phyloP scores from a whole-genome alignment of 2,797 vertebrate species.

The Varecia variegata region DNA sequence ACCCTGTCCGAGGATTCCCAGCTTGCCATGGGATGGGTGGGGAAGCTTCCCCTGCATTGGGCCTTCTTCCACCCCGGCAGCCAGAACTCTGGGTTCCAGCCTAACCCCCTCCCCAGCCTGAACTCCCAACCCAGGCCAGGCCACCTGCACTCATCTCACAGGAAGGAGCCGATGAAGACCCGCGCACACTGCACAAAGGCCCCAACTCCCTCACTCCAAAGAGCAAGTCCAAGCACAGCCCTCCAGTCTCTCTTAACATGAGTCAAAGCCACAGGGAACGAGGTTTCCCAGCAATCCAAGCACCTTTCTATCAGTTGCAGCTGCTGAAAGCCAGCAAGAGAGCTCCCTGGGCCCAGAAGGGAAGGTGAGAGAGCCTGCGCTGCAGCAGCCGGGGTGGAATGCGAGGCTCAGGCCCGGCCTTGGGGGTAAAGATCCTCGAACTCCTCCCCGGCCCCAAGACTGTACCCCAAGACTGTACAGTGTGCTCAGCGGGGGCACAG shows the following conservation, averaged over 20 bases:
- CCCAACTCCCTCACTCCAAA: not conserved
- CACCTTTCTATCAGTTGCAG: not conserved
- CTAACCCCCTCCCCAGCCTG: not conserved
- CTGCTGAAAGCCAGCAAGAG: not conserved
- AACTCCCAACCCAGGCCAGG: not conserved
- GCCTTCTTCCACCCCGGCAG: not conserved
- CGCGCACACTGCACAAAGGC: not conserved
- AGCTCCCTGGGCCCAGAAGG: accelerated
- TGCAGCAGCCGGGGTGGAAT: not conserved
- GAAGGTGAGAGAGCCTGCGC: not conserved
- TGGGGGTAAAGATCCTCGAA: not conserved
- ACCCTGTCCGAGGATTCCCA: not conserved
- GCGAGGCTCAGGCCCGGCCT: not conserved
- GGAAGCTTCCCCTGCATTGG: not conserved
- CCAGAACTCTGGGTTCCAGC: not conserved
- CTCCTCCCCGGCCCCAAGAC: not conserved
- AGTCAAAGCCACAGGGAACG: not conserved
- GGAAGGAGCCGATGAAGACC: not conserved
- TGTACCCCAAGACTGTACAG: not conserved
- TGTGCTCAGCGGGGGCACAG: not conserved
- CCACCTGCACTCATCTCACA: not conserved
- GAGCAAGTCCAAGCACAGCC: not conserved
- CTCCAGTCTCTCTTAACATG: not conserved
- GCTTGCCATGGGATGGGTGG: not conserved
- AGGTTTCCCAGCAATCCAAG: not conserved